A percentile compares a stretch with the other conserved stretches of the same genome.
Evolutionary conservation across 2,888 invertebrate genomes (phyloP).

Genomic region (Bugulina stolonifera): DNA sequence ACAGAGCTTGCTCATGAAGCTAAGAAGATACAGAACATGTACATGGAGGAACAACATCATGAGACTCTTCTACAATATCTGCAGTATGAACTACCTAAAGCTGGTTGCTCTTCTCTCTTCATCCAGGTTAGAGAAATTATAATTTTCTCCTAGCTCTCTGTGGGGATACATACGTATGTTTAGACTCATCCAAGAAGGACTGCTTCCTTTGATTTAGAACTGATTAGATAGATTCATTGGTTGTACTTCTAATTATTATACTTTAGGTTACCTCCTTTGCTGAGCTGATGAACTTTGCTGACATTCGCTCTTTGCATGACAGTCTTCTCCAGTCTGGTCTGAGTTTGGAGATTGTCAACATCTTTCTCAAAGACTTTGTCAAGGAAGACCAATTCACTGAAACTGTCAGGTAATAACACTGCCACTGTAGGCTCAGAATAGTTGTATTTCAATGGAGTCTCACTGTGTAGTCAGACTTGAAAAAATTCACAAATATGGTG

Average conservation of each 20-base stretch:
- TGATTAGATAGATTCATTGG: no score
- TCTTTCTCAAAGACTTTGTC: background rate
- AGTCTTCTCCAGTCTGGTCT: background rate
- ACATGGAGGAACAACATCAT: slow-evolving; percentile 42
- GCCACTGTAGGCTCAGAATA: no score
- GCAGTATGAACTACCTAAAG: slow-evolving; percentile 28
- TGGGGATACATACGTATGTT: background rate
- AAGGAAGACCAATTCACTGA: slow-evolving; percentile 16
- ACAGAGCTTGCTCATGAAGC: slow-evolving; percentile 32
- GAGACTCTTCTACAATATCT: slow-evolving; percentile 38
- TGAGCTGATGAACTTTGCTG: slow-evolving; percentile 3
- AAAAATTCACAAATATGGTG: no score
- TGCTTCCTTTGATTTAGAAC: no score
- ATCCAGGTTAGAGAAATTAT: background rate
- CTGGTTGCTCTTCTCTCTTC: background rate
- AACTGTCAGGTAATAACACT: slow-evolving; percentile 20
- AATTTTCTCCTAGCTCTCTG: background rate
- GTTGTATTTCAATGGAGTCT: no score
- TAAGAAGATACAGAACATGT: slow-evolving; percentile 31
- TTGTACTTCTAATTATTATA: no score
- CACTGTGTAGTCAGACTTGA: no score
- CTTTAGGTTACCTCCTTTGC: slow-evolving; percentile 26
- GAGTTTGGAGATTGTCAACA: background rate
- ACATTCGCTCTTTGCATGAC: background rate
- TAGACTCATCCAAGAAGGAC: no score